phyloP scores from a whole-genome alignment of 1,140 invertebrate species.

The Doryteuthis pealeii region DNA sequence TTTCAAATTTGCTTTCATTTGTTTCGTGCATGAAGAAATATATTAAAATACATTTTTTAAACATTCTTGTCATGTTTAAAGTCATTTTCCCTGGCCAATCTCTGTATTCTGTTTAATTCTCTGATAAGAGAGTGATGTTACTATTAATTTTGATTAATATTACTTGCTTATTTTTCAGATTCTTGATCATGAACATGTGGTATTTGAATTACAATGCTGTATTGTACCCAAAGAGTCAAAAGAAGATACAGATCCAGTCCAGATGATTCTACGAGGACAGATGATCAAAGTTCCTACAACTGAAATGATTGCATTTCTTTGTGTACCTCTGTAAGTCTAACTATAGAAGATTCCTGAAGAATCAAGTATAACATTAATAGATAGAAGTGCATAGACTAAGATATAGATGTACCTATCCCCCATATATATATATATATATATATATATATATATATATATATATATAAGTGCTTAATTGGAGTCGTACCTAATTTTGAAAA shows the following conservation, averaged over 20 bases:
- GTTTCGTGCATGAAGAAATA: too few species aligned
- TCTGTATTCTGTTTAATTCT: too few species aligned
- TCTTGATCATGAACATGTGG: background rate
- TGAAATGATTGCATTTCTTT: slow-evolving; percentile 78
- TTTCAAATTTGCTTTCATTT: too few species aligned
- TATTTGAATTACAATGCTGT: background rate
- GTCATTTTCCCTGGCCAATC: too few species aligned
- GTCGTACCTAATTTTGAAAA: too few species aligned
- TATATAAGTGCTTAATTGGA: too few species aligned
- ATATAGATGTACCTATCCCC: too few species aligned
- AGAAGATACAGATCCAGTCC: background rate
- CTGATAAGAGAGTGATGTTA: too few species aligned
- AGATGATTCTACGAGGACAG: slow-evolving; percentile 71
- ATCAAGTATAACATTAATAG: background rate
- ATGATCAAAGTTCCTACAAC: slow-evolving; percentile 80
- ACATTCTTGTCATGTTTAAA: too few species aligned
- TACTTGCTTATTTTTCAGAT: background rate
- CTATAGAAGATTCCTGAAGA: background rate
- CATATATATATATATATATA: slow-evolving; percentile 4
- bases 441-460: slow-evolving; percentile 4
- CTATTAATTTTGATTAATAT: too few species aligned
- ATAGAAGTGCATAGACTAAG: background rate
- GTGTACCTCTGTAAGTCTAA: slow-evolving; percentile 78
- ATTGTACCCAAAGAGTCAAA: background rate
- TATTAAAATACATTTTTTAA: too few species aligned